Evolutionary conservation across 2,797 vertebrate species (phyloP).

Genomic region (Rhincodon typus): DNA sequence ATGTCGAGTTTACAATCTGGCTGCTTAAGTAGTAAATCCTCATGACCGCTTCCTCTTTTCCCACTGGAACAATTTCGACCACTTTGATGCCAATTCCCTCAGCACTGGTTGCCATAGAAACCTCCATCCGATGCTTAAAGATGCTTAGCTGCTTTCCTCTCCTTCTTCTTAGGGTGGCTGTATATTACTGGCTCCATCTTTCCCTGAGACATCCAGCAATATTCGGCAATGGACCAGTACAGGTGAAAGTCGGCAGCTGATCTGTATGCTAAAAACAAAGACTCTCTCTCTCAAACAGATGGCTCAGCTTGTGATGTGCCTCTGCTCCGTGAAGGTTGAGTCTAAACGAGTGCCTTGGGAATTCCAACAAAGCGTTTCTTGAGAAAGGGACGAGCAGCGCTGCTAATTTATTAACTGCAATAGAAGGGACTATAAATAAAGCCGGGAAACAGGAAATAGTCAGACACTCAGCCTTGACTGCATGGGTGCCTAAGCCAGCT

Average conservation of each 20-base stretch:
- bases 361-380: not conserved
- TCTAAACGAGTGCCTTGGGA: not conserved
- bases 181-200: not conserved
- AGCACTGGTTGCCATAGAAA: not conserved
- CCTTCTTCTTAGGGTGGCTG: not conserved
- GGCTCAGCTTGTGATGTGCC: not conserved
- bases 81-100: not conserved
- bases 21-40: not conserved
- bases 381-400: not conserved
- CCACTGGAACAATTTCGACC: not conserved
- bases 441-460: not conserved
- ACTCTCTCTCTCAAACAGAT: not conserved
- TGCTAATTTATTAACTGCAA: not conserved
- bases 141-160: not conserved
- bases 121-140: not conserved
- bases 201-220: not conserved
- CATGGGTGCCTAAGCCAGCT: not conserved
- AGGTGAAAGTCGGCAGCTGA: not conserved
- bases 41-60: not conserved
- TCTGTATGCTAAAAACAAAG: not conserved
- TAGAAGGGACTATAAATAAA: not conserved
- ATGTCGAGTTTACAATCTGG: not conserved
- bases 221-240: too few species aligned
- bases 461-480: not conserved
- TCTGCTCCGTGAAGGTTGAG: conserved; percentile 13